phyloP scores from a whole-genome alignment of 2,797 vertebrate genomes.

The Crocodylus rhombifer region DNA sequence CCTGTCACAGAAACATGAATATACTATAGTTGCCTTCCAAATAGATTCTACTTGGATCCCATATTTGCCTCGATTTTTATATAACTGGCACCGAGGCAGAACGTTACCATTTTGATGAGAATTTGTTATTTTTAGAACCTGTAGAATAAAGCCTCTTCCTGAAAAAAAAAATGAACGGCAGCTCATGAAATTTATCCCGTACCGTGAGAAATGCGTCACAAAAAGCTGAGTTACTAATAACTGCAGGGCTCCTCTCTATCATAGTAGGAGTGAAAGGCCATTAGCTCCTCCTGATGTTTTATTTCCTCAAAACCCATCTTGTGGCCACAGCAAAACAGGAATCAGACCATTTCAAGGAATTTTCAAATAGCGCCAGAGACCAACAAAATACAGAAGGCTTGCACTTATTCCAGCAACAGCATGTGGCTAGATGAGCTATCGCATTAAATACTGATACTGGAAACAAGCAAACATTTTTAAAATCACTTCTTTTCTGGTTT shows the following conservation, averaged over 20 bases:
- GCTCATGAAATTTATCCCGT: slow-evolving; percentile 30
- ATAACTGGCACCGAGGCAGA: not conserved
- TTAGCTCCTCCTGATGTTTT: slow-evolving; percentile 37
- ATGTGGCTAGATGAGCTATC: not conserved
- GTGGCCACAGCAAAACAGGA: slow-evolving; percentile 36
- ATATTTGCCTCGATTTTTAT: not conserved
- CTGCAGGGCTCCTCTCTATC: slow-evolving; percentile 17
- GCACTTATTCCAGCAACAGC: not conserved
- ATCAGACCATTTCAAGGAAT: slow-evolving; percentile 4
- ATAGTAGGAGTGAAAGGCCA: slow-evolving; percentile 60
- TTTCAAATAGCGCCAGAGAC: not conserved
- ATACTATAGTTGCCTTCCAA: not conserved
- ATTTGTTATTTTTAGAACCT: slow-evolving; percentile 5
- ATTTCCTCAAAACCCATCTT: slow-evolving; percentile 32
- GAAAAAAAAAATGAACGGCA: slow-evolving; percentile 50
- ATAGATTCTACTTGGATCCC: not conserved
- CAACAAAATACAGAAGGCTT: not conserved
- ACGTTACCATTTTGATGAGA: not conserved
- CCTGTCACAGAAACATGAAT: not conserved
- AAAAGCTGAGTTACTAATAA: slow-evolving; percentile 35
- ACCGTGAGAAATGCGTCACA: not conserved
- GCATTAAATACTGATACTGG: not conserved
- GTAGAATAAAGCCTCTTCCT: not conserved
- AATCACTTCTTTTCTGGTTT: not conserved
- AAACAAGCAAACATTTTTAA: slow-evolving; percentile 1